phyloP scores from a whole-genome alignment of 1,140 invertebrate species.

The Drosophila pachea region DNA sequence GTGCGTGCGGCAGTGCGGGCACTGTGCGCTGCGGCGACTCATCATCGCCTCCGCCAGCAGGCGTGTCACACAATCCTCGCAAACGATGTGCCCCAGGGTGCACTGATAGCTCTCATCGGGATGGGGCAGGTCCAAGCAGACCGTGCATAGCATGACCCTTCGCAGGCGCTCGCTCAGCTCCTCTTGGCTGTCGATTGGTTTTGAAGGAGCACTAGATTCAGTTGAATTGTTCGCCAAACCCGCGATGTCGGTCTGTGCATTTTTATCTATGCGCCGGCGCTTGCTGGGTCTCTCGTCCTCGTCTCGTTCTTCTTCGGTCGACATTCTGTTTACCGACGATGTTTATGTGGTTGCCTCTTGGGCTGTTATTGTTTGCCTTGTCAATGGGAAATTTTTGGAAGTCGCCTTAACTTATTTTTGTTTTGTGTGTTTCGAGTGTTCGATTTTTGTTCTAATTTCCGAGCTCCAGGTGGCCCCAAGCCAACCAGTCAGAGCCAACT shows the following conservation, averaged over 20 bases:
- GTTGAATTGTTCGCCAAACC: too few relatives aligned
- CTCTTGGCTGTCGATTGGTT: too few relatives aligned
- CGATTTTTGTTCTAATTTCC: too few relatives aligned
- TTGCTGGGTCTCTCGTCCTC: background rate
- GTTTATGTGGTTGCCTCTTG: background rate
- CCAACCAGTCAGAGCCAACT: too few relatives aligned
- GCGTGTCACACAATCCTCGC: slow-evolving; percentile 35
- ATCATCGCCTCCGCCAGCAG: slow-evolving; percentile 26
- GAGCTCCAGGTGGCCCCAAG: too few relatives aligned
- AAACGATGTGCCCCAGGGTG: slow-evolving; percentile 34
- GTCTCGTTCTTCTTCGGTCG: background rate
- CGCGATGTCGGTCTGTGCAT: too few relatives aligned
- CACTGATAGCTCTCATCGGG: slow-evolving; percentile 41
- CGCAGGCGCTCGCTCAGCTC: slow-evolving; percentile 25
- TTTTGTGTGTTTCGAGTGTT: too few relatives aligned
- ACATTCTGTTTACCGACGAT: slow-evolving; percentile 11
- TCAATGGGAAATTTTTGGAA: too few relatives aligned
- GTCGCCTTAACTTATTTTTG: too few relatives aligned
- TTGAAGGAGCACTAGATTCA: too few relatives aligned
- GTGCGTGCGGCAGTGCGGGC: slow-evolving; percentile 32
- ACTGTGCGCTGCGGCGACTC: background rate
- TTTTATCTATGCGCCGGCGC: background rate
- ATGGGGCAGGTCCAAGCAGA: slow-evolving; percentile 38
- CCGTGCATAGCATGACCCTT: slow-evolving; percentile 35
- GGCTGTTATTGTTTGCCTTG: too few relatives aligned